These are phyloP conservation scores for Lasiurus cinereus DNA, from an alignment of 2,113 vertebrate species.

Conservation along the genomic window DNA sequence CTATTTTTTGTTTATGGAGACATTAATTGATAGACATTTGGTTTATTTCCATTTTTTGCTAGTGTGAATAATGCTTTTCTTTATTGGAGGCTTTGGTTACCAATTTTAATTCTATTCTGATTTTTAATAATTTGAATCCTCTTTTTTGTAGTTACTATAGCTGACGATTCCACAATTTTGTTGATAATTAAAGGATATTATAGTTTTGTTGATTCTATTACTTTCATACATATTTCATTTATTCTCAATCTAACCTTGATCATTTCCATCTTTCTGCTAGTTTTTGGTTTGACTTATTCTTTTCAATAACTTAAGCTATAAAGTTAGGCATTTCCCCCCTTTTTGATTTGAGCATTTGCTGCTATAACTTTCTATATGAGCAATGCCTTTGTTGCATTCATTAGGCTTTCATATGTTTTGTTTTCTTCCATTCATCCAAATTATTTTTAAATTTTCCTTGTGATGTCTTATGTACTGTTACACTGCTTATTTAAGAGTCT, in stretches of 20 bases:
- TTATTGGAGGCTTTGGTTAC: not conserved
- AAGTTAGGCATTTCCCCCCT: not conserved
- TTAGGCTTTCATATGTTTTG: not conserved
- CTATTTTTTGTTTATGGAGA: not conserved
- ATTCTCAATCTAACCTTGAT: not conserved
- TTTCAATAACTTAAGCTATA: not conserved
- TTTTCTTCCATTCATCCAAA: not conserved
- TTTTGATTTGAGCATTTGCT: not conserved
- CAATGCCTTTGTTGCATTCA: not conserved
- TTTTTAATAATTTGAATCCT: not conserved
- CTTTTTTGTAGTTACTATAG: not conserved
- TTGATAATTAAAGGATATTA: not conserved
- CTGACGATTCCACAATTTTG: not conserved
- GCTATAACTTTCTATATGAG: too few species aligned
- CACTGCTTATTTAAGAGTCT: not conserved
- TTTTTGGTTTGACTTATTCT: not conserved
- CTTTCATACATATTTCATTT: not conserved
- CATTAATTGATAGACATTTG: not conserved
- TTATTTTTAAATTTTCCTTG: not conserved
- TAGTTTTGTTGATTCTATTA: not conserved
- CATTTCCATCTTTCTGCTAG: not conserved
- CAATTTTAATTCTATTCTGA: not conserved
- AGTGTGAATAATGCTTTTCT: not conserved
- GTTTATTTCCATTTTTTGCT: not conserved
- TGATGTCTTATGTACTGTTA: not conserved